These are phyloP conservation scores for Zaprionus camerounensis DNA, from an alignment of 1,140 invertebrate species.

Conservation along the genomic window DNA sequence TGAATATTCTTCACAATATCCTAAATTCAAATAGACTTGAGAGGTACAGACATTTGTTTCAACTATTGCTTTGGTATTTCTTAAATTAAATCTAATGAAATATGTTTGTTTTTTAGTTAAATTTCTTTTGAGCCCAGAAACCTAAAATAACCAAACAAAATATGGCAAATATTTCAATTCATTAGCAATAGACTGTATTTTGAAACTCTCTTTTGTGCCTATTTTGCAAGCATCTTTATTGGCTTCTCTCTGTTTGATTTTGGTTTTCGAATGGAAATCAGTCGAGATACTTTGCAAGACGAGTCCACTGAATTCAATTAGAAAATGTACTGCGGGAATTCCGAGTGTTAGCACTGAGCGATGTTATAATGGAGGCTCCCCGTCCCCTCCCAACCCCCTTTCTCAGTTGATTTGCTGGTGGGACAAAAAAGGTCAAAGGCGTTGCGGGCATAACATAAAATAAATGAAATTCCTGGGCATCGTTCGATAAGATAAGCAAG, in stretches of 20 bases:
- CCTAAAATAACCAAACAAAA: neutral
- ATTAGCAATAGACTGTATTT: neutral
- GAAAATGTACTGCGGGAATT: constrained; percentile 4
- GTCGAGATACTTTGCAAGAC: neutral
- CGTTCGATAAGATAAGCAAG: constrained; percentile 14
- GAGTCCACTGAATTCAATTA: constrained; percentile 1
- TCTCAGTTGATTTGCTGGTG: too few species aligned
- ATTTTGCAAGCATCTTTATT: neutral
- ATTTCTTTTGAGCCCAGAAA: neutral
- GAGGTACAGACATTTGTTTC: too few species aligned
- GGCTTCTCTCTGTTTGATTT: neutral
- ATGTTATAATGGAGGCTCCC: neutral
- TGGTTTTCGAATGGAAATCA: neutral
- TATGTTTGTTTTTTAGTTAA: too few species aligned
- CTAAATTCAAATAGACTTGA: too few species aligned
- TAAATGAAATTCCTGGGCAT: constrained; percentile 31
- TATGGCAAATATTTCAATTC: neutral
- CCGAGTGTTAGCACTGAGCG: neutral
- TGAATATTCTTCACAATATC: too few species aligned
- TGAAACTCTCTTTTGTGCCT: too few species aligned
- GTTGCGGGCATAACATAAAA: constrained; percentile 13
- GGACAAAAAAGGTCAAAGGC: constrained; percentile 15
- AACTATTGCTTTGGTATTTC: too few species aligned
- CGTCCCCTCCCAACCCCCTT: too few species aligned
- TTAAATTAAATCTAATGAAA: too few species aligned